Conservation (phyloP, 2,797 vertebrate species). For the Poeciliopsis paucimaculata region DNA sequence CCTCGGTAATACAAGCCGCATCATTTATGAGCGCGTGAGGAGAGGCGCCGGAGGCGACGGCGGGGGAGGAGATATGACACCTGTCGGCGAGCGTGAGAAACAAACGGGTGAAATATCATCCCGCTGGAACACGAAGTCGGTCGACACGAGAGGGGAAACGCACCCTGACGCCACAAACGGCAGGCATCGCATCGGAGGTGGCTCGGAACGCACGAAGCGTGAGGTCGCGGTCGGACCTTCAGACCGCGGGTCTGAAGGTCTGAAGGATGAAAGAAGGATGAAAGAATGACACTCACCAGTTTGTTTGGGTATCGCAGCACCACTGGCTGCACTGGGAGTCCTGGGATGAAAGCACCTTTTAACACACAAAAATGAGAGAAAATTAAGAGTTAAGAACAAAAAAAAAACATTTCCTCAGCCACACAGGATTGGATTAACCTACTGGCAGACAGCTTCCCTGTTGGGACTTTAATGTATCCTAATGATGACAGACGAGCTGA, state of each 20-base stretch:
- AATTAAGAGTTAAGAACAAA: background rate
- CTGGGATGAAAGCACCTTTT: constrained; percentile 94
- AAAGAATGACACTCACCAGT: constrained; percentile 81
- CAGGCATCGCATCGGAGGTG: constrained; percentile 49
- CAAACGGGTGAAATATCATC: constrained; percentile 74
- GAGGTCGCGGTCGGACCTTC: background rate
- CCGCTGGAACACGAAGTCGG: constrained; percentile 65
- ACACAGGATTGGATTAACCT: constrained; percentile 25
- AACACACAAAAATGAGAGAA: constrained; percentile 15
- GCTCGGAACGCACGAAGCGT: background rate
- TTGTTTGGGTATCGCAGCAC: constrained; percentile 92
- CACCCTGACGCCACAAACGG: constrained; percentile 18
- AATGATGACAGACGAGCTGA: constrained; percentile 32
- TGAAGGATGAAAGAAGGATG: too few species aligned
- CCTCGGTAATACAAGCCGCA: constrained; percentile 45
- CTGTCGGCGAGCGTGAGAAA: constrained; percentile 19
- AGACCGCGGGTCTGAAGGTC: background rate
- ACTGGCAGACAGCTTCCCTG: background rate
- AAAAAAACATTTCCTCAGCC: background rate
- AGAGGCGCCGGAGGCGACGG: constrained; percentile 37
- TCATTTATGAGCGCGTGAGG: constrained; percentile 52
- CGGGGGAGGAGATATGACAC: constrained; percentile 63
- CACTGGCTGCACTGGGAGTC: constrained; percentile 94
- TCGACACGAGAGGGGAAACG: constrained; percentile 45
- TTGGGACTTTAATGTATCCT: constrained; percentile 25